Evolutionary conservation across 2,888 invertebrate genomes (phyloP), one percentile per base, ranked within the genome.

Genomic region (Sclerodermus sp.): DNA sequence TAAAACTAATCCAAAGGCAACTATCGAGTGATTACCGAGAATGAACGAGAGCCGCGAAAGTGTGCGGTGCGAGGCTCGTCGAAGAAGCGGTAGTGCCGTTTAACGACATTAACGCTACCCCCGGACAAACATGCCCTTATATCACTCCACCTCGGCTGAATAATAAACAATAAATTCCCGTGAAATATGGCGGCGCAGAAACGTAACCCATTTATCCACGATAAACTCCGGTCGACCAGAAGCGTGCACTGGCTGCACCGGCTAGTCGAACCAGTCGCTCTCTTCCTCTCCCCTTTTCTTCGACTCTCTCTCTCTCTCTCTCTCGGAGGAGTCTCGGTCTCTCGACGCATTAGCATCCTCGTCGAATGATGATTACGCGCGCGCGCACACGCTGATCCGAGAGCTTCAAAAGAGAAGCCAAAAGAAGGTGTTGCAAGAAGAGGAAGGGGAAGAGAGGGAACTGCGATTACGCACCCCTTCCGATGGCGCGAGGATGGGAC

Each of bases 191-290:
- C 75, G 68, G 58, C 71, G 73, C 74, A 73, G 71, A 68, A 74
- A 70, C 74, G 70, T 72, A 74, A 74, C 76, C 75, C 74, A 76
- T 74, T 74, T 75, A 74, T 76, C 74, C 74, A 74, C 73, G 72
- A 75, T 76, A 76, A 75, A 76, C 71, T 74, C 74, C 74, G 74
- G 73, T 71, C 70, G 70, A 57, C 47, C 23, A n/a, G n/a, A n/a
- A n/a, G n/a, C n/a, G n/a, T n/a, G n/a, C n/a, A n/a, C n/a, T n/a
- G n/a, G n/a, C n/a, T n/a, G n/a, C n/a, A n/a, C n/a, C n/a, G 70
- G 71, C 73, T 68, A 71, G 72, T 73, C 71, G 56, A 64, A 72
- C 74, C 73, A 74, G 74, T 73, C 69, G 60, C 30, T 15, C 44
- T 44, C 14, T 29, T 5, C n/a, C 36, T 16, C 12, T 39, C 17